A percentile compares a stretch with the other conserved stretches of the same genome.
Evolutionary conservation across 2,113 vertebrate genomes (phyloP).

Genomic region (Megaptera novaeangliae): DNA sequence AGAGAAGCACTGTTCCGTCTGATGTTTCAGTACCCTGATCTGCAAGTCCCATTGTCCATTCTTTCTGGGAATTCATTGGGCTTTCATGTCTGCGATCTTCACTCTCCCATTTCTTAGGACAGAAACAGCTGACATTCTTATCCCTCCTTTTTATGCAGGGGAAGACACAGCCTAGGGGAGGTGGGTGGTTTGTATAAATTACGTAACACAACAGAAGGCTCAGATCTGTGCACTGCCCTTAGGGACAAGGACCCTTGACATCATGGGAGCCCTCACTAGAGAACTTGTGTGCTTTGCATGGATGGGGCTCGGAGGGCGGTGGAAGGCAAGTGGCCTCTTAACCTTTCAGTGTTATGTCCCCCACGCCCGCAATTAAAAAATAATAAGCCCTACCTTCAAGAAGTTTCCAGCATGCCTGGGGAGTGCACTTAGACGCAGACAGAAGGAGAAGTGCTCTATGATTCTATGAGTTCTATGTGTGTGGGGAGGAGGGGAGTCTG

Average conservation of each 20-base stretch:
- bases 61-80: background rate
- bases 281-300: background rate
- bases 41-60: background rate
- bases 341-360: background rate
- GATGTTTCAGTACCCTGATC: constrained; percentile 18
- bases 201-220: background rate
- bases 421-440: background rate
- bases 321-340: background rate
- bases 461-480: background rate
- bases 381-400: background rate
- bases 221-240: background rate
- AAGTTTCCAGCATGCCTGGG: background rate
- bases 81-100: background rate
- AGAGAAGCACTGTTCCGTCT: constrained; percentile 61
- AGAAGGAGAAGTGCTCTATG: background rate
- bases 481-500: background rate
- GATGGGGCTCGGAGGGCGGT: background rate
- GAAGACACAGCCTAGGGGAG: background rate
- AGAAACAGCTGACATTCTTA: background rate
- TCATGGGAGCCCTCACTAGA: background rate
- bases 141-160: background rate
- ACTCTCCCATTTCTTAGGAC: background rate
- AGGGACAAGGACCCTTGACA: background rate
- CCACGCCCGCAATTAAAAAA: background rate
- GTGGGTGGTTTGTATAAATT: background rate